phyloP scores from a whole-genome alignment of 2,113 vertebrate species.

The Prunella himalayana region DNA sequence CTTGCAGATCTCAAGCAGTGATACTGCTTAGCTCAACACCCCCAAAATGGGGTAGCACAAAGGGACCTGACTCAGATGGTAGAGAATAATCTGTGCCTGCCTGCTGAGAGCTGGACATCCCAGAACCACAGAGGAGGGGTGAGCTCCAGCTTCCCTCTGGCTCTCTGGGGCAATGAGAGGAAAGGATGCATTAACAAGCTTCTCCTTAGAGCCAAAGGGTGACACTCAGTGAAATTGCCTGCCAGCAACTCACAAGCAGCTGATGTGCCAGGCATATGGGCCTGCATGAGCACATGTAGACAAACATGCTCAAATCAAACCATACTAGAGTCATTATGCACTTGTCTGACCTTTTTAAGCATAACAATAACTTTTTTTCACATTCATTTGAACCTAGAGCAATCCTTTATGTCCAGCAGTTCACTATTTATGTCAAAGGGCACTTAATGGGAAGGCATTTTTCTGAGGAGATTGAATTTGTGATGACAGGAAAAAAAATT shows the following conservation, averaged over 20 bases:
- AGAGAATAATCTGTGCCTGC: fast-evolving
- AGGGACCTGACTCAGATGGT: background rate
- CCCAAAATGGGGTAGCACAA: fast-evolving
- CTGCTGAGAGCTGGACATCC: background rate
- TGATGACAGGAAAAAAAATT: background rate
- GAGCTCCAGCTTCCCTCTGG: background rate
- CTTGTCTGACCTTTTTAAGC: background rate
- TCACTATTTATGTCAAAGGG: background rate
- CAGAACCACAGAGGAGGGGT: background rate
- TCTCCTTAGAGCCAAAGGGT: background rate
- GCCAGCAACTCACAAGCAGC: background rate
- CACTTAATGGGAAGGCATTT: background rate
- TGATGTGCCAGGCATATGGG: background rate
- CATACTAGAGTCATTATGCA: background rate
- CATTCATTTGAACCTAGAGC: background rate
- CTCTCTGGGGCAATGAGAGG: background rate
- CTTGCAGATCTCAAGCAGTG: background rate
- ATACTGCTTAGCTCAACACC: background rate
- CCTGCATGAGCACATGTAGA: background rate
- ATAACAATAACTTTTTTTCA: background rate
- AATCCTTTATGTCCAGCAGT: background rate
- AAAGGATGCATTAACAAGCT: background rate
- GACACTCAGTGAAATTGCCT: background rate
- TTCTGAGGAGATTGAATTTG: background rate
- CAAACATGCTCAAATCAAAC: background rate